Conservation (phyloP, 2,888 invertebrate species). For the Ophonus ardosiacus region DNA sequence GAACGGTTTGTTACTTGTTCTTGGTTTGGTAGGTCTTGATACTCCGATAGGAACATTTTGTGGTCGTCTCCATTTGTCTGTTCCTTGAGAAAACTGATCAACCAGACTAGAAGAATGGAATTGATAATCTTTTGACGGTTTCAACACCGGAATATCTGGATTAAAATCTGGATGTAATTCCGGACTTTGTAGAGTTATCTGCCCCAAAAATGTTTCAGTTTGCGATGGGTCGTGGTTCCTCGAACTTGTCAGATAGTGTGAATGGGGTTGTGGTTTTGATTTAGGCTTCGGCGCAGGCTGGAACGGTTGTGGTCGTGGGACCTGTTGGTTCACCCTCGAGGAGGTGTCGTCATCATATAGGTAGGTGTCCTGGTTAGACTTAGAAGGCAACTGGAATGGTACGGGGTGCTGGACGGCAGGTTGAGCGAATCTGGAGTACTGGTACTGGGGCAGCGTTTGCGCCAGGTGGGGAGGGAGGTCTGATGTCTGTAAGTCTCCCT, state of each 20-base stretch:
- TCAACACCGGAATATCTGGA: conserved; percentile 66
- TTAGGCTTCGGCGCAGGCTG: conserved; percentile 50
- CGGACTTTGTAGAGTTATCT: conserved; percentile 81
- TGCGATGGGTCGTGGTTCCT: conserved; percentile 80
- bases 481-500: conserved; percentile 73
- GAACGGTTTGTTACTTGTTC: conserved; percentile 64
- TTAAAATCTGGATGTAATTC: conserved; percentile 72
- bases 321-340: conserved; percentile 65
- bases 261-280: conserved; percentile 76
- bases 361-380: conserved; percentile 76
- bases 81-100: conserved; percentile 65
- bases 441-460: conserved; percentile 74
- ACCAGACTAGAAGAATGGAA: conserved; percentile 64
- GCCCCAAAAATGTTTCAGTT: conserved; percentile 81
- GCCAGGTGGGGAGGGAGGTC: conserved; percentile 74
- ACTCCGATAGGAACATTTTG: conserved; percentile 49
- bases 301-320: conserved; percentile 50
- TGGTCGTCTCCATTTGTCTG: conserved; percentile 58
- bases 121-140: conserved; percentile 66
- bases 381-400: conserved; percentile 77
- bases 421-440: conserved; percentile 67
- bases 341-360: conserved; percentile 77
- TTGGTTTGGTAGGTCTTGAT: conserved; percentile 40
- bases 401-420: conserved; percentile 74
- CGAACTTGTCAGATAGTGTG: conserved; percentile 77